Evolutionary conservation across 2,888 invertebrate species (phyloP).

Genomic region (Sarcophaga subvicina): DNA sequence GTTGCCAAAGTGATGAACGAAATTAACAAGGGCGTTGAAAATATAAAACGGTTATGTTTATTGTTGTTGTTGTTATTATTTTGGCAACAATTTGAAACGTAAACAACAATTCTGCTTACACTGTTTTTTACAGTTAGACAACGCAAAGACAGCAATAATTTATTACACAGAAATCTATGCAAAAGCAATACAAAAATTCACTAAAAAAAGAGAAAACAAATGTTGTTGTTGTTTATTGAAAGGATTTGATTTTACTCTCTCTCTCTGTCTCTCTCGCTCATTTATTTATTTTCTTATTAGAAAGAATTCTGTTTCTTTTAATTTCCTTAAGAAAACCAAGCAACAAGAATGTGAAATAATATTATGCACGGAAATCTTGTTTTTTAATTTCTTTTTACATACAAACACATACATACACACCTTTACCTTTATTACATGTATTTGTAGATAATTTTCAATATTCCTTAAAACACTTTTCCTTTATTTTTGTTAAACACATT

Average conservation of each 20-base stretch:
- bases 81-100: conserved; percentile 45
- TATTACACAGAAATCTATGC: background rate
- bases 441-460: background rate
- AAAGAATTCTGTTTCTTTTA: background rate
- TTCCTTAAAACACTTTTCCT: background rate
- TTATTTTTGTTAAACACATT: background rate
- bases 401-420: too few species aligned
- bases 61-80: conserved; percentile 39
- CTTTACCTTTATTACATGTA: background rate
- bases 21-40: conserved; percentile 63
- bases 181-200: conserved; percentile 27
- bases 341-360: too few species aligned
- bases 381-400: too few species aligned
- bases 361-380: too few species aligned
- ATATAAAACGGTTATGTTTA: conserved; percentile 3
- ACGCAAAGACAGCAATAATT: background rate
- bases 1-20: conserved; percentile 56
- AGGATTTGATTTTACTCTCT: background rate
- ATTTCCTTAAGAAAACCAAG: too few species aligned
- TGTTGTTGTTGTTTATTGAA: background rate
- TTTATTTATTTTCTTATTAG: background rate
- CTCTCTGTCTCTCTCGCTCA: background rate
- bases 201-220: conserved; percentile 31
- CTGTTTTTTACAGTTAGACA: too few species aligned
- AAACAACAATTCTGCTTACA: background rate